These are phyloP conservation scores for Dromius quadrimaculatus DNA, from an alignment of 2,888 invertebrate species.

Conservation along the genomic window DNA sequence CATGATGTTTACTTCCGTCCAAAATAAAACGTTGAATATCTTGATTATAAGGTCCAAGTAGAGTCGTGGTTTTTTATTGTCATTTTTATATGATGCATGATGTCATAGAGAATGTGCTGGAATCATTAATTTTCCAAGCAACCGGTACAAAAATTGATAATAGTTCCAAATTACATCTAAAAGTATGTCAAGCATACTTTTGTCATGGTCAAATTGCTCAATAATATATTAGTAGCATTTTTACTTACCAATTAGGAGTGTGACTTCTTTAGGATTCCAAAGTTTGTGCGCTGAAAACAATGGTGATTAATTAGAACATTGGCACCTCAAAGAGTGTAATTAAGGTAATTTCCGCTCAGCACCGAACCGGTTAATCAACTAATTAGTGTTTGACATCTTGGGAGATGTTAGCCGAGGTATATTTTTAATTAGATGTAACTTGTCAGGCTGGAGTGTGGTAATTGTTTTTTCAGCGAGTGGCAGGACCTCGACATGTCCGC, in stretches of 20 bases:
- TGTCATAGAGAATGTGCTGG: no score
- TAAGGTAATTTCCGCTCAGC: slow-evolving; percentile 62
- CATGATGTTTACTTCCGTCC: no score
- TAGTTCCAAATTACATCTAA: no score
- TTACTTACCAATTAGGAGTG: neutral
- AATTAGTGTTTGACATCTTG: slow-evolving; percentile 63
- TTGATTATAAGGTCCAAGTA: no score
- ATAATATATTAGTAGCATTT: no score
- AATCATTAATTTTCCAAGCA: no score
- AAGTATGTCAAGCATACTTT: no score
- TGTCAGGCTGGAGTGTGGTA: neutral
- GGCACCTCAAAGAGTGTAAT: slow-evolving; percentile 59
- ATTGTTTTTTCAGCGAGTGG: slow-evolving; percentile 17
- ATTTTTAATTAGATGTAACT: slow-evolving; percentile 27
- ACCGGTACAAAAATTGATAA: no score
- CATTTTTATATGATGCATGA: no score
- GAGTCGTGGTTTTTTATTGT: no score
- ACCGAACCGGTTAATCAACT: slow-evolving; percentile 62
- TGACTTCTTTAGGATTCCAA: neutral
- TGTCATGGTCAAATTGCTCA: no score
- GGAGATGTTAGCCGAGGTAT: slow-evolving; percentile 54
- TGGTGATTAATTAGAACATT: slow-evolving; percentile 49
- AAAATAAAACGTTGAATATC: no score
- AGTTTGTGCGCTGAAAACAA: slow-evolving; percentile 40
- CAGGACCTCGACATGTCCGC: slow-evolving; percentile 64